Conservation (phyloP, 2,888 invertebrate species). For the Pachliopta kotzebuea region DNA sequence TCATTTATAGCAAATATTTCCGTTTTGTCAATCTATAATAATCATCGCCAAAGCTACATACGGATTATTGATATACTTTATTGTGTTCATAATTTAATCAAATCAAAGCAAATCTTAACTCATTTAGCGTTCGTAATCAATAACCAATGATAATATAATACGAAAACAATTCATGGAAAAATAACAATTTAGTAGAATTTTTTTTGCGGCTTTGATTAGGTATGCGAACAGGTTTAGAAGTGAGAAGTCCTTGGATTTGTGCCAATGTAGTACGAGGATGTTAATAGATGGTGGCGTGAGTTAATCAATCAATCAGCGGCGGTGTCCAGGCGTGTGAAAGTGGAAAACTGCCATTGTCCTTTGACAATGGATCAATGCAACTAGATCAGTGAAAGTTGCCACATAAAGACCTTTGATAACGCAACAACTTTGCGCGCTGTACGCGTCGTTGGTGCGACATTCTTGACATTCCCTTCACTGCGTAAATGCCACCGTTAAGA, state of each 20-base stretch:
- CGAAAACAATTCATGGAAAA: conserved; percentile 1
- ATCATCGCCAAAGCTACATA: background rate
- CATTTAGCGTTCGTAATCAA: background rate
- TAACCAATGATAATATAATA: background rate
- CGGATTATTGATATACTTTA: conserved; percentile 7
- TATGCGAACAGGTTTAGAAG: background rate
- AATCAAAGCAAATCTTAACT: conserved; percentile 17
- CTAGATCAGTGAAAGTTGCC: conserved; percentile 67
- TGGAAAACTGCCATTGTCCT: conserved; percentile 59
- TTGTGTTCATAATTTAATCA: background rate
- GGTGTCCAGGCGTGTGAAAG: conserved; percentile 56
- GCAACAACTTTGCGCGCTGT: conserved; percentile 1
- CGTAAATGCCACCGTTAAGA: too few species aligned
- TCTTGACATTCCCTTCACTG: conserved; percentile 14
- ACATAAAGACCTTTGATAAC: conserved; percentile 30
- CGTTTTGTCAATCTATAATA: background rate
- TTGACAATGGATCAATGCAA: conserved; percentile 56
- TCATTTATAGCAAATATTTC: background rate
- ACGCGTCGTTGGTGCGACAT: conserved; percentile 15
- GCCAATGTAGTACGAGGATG: background rate
- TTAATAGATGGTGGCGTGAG: background rate
- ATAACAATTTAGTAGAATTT: background rate
- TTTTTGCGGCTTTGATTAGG: background rate
- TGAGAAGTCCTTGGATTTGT: background rate
- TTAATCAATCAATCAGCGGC: conserved; percentile 15